Evolutionary conservation across 2,797 vertebrate genomes (phyloP), one percentile per base, ranked within the genome.

Genomic region (Todus mexicanus): DNA sequence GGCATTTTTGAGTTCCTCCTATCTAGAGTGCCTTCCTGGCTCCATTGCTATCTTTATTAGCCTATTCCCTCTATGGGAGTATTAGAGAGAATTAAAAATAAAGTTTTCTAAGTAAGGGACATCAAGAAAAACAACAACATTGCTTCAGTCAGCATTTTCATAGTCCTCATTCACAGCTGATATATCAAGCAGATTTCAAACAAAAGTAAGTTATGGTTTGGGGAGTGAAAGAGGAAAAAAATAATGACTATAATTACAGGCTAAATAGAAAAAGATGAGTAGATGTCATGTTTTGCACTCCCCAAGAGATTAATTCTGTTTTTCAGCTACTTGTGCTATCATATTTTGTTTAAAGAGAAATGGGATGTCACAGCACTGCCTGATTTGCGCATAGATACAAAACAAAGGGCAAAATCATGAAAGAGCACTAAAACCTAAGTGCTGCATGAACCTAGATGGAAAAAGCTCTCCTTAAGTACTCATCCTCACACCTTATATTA

Each of bases 11-110:
- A 69, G 69, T 78, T 93, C 72, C 59, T 89, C 65, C 61, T 91
- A 79, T 91, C 77, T 73, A 59, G 27, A 94, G 54, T 64, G 66
- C 66, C 40, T 92, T 85, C 72, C 69, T 89, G 90, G 75, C 90
- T 94, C 91, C 79, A 74, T 47, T 72, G 68, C 77, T 95, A 93
- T 92, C 89, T 96, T 95, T 91, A 93, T 93, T 94, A 93, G 65
- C 37, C 40, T 95, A 70, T 43, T 87, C 14, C 9, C 63, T 93
- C 83, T 54, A 75, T 16, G 42, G 77, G 31, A 87, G 38, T 65
- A 80, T 65, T 90, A 95, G 40, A 83, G 4, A 60, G 35, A 60
- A 75, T 26, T 43, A n/a, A 45, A 25, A 45, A 87, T 47, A 48
- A 20, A 53, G n/a, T 69, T 91, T 95, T 88, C 43, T 82, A 87